These are phyloP conservation scores for Heliornis fulica DNA, from an alignment of 2,113 vertebrate genomes.

Conservation along the genomic window DNA sequence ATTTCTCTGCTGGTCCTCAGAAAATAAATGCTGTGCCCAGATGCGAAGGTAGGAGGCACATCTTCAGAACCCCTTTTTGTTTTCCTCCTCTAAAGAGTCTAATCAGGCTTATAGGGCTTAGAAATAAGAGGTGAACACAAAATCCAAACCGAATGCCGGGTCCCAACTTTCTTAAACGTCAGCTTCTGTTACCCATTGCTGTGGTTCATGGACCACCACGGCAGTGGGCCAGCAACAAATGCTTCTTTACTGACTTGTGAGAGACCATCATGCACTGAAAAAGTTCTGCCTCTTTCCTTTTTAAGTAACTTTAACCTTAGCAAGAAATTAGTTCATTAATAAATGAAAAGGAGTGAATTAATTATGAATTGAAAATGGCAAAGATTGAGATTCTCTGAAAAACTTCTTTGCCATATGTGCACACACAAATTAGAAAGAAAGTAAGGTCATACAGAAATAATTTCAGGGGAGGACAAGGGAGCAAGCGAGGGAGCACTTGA, in stretches of 20 bases:
- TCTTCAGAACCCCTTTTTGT: not conserved
- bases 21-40: not conserved
- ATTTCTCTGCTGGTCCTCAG: not conserved
- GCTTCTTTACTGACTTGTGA: not conserved
- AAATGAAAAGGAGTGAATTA: conserved; percentile 23
- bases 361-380: conserved; percentile 13
- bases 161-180: not conserved
- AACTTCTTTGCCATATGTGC: not conserved
- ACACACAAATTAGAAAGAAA: not conserved
- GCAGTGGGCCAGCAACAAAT: not conserved
- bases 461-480: not conserved
- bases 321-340: conserved; percentile 47
- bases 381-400: not conserved
- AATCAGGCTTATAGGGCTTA: not conserved
- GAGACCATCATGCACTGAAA: not conserved
- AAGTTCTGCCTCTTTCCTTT: not conserved
- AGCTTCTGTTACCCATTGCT: not conserved
- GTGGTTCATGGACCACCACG: not conserved
- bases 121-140: not conserved
- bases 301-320: not conserved
- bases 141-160: not conserved
- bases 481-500: not conserved
- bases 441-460: not conserved
- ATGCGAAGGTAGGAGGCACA: not conserved
- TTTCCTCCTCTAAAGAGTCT: not conserved